These are phyloP conservation scores for Gymnosoma rotundatum DNA, from an alignment of 2,888 invertebrate species.

Conservation along the genomic window DNA sequence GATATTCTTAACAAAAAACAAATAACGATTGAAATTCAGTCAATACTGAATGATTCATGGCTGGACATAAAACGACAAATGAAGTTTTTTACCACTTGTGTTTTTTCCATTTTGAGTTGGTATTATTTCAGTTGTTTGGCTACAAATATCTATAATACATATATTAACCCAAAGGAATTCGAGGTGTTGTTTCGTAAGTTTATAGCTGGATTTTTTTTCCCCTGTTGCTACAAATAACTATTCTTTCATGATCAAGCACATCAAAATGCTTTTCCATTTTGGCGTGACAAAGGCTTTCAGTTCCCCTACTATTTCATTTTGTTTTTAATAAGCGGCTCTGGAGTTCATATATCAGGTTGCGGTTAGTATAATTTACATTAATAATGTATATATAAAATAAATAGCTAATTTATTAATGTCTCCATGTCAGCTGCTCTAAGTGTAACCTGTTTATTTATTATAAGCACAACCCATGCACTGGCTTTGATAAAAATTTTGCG, in stretches of 20 bases:
- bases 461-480: conserved; percentile 51
- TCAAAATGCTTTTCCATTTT: conserved; percentile 49
- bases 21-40: conserved; percentile 40
- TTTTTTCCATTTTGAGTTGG: conserved; percentile 20
- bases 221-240: not conserved
- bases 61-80: conserved; percentile 48
- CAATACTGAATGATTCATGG: conserved; percentile 58
- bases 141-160: conserved; percentile 34
- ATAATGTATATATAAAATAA: too few species aligned
- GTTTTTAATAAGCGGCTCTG: conserved; percentile 34
- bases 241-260: conserved; percentile 30
- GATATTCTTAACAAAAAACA: conserved; percentile 48
- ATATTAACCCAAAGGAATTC: conserved; percentile 37
- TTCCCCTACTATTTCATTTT: conserved; percentile 53
- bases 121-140: conserved; percentile 43
- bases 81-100: conserved; percentile 14
- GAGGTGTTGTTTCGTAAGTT: conserved; percentile 55
- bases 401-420: not conserved
- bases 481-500: conserved; percentile 55
- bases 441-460: conserved; percentile 40
- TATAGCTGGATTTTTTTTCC: not conserved
- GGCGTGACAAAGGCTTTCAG: conserved; percentile 37
- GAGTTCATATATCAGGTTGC: conserved; percentile 23
- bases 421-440: conserved; percentile 39
- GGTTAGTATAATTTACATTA: conserved; percentile 22